Base-by-base conservation (phyloP, 2,113 vertebrate genomes). In the Macquaria ambigua region DNA sequence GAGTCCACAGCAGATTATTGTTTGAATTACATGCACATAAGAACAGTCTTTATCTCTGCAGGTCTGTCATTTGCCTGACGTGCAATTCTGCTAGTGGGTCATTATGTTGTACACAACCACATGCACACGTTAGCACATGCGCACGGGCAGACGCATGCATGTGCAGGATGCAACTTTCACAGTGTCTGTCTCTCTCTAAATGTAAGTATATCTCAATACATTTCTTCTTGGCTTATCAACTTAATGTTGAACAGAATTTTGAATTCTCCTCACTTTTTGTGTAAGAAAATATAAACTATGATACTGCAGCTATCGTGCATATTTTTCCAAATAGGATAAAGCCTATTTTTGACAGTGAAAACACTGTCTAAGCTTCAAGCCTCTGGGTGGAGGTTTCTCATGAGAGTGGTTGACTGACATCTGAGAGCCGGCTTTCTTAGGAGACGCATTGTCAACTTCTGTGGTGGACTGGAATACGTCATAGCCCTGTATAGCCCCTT, bases 21-120 rank as follows among this genome's bases (percentile, higher is more conserved):
- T 93, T 91, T 94, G 72, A 93, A 91, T 92, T 78, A 88, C 92
- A 90, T 4, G 83, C 77, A 61, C 67, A 37, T 89, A 88, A 92
- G 88, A 91, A 74, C 88, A 74, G 92, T 91, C 69, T 91, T 94
- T 94, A 90, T 84, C 89, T 89, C 64, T 23, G 84, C 71, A 81
- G 84, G 77, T 77, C 91, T 94, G 85, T 94, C 88, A 93, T 94
- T 94, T 89, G 68, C 52, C 21, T 81, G 77, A 83, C 56, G 69
- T 89, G 80, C 75, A 80, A 58, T 79, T 84, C 74, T 77, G 63
- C 76, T 86, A 76, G 68, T 75, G 55, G 61, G 72, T 92, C 83
- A 91, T 94, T 90, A 94, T 82, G 77, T 75, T 28, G 79, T 74
- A 68, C 82, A 84, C 81, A 84, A 81, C 85, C 89, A 41, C 88